Evolutionary conservation across 2,113 vertebrate species (phyloP).

Genomic region (Chlamydotis undulata): DNA sequence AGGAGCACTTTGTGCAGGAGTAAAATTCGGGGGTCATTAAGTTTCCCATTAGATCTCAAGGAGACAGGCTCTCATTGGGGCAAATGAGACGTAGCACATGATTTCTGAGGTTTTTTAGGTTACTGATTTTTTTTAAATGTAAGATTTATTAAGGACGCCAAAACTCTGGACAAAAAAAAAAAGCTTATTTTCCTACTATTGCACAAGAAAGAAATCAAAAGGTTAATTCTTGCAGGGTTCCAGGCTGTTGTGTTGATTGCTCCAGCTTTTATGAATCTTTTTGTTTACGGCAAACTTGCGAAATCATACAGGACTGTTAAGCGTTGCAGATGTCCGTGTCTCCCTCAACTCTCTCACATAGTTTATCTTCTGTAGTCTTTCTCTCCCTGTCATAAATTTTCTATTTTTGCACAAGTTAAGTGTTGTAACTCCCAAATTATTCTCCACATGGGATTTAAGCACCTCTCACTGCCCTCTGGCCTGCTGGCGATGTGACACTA

Average conservation of each 20-base stretch:
- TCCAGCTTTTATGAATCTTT: not conserved
- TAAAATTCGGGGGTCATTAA: slow-evolving; percentile 50
- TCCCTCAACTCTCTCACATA: not conserved
- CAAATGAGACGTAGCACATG: not conserved
- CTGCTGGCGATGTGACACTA: not conserved
- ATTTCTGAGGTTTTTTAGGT: not conserved
- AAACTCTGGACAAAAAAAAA: not conserved
- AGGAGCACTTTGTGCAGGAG: slow-evolving; percentile 44
- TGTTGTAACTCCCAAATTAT: not conserved
- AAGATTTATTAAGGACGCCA: not conserved
- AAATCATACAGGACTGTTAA: not conserved
- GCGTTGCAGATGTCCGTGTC: not conserved
- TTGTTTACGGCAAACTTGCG: not conserved
- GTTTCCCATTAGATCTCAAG: slow-evolving; percentile 40
- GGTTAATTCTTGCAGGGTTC: not conserved
- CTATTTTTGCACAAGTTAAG: not conserved
- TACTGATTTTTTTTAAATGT: not conserved
- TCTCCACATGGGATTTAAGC: accelerated
- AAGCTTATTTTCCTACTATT: not conserved
- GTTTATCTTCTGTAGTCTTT: not conserved
- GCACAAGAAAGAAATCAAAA: not conserved
- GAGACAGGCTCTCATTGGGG: slow-evolving; percentile 13
- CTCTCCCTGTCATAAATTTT: not conserved
- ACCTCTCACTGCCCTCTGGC: not conserved
- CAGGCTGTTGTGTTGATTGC: not conserved